A percentile compares a stretch with the other conserved stretches of the same genome.
phyloP scores from a whole-genome alignment of 2,113 vertebrate genomes.

The Urocitellus parryii region DNA sequence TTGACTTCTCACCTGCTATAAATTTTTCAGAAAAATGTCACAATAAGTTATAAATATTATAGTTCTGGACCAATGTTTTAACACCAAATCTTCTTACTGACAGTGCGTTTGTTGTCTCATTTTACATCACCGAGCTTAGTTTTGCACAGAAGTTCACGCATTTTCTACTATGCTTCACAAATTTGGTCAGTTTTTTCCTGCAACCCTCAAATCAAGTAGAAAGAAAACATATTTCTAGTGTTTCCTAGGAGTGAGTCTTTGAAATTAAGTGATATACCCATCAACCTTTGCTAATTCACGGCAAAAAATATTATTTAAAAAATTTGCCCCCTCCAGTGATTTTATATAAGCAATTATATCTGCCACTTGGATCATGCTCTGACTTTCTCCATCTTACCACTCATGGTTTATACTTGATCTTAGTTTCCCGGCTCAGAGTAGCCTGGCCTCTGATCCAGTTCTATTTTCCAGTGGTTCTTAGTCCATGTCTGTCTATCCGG shows the following conservation, averaged over 20 bases:
- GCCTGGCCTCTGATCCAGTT: not conserved
- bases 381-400: fast-evolving
- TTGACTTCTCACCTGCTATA: slow-evolving; percentile 40
- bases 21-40: slow-evolving; percentile 56
- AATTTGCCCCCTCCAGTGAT: not conserved
- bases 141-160: slow-evolving; percentile 21
- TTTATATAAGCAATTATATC: not conserved
- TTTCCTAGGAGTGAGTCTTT: not conserved
- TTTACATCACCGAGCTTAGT: slow-evolving; percentile 42
- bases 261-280: not conserved
- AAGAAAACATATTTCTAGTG: not conserved
- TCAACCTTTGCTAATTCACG: not conserved
- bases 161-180: not conserved
- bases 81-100: not conserved
- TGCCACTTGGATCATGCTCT: no score
- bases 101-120: not conserved
- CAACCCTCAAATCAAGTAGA: slow-evolving; percentile 36
- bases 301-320: not conserved
- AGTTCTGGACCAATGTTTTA: slow-evolving; percentile 10
- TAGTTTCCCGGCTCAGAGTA: not conserved
- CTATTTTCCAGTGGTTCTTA: not conserved
- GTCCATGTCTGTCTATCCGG: not conserved
- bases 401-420: not conserved
- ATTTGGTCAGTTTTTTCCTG: slow-evolving; percentile 25
- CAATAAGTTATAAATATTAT: not conserved